phyloP scores from a whole-genome alignment of 2,888 invertebrate genomes.

The Lycia hirtaria region DNA sequence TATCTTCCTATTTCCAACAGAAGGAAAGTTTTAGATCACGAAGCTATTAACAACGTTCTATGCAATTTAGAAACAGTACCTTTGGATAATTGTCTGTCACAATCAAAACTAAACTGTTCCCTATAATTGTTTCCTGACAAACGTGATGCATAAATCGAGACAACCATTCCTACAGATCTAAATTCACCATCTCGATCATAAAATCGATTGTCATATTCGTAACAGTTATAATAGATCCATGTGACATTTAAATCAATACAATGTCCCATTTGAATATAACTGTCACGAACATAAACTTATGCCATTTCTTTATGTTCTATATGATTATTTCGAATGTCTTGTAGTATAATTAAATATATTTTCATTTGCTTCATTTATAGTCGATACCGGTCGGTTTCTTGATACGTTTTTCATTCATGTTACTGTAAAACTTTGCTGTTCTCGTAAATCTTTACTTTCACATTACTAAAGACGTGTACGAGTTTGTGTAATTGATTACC shows the following conservation, averaged over 20 bases:
- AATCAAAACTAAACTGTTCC: constrained; percentile 49
- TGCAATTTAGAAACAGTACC: constrained; percentile 56
- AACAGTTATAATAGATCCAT: constrained; percentile 56
- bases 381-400: not conserved
- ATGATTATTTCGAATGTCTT: constrained; percentile 17
- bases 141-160: constrained; percentile 55
- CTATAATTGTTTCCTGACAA: constrained; percentile 68
- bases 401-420: constrained; percentile 21
- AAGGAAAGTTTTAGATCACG: constrained; percentile 62
- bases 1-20: constrained; percentile 31
- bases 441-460: constrained; percentile 47
- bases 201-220: constrained; percentile 59
- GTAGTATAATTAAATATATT: constrained; percentile 10
- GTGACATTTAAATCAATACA: constrained; percentile 38
- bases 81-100: constrained; percentile 63
- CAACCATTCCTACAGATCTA: constrained; percentile 58
- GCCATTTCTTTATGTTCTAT: constrained; percentile 32
- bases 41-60: constrained; percentile 49
- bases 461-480: constrained; percentile 36
- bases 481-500: constrained; percentile 53
- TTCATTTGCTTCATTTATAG: constrained; percentile 6
- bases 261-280: constrained; percentile 45
- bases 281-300: constrained; percentile 41
- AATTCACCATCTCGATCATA: constrained; percentile 16
- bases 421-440: constrained; percentile 46